phyloP scores from a whole-genome alignment of 2,797 vertebrate genomes.

The Pempheris klunzingeri region DNA sequence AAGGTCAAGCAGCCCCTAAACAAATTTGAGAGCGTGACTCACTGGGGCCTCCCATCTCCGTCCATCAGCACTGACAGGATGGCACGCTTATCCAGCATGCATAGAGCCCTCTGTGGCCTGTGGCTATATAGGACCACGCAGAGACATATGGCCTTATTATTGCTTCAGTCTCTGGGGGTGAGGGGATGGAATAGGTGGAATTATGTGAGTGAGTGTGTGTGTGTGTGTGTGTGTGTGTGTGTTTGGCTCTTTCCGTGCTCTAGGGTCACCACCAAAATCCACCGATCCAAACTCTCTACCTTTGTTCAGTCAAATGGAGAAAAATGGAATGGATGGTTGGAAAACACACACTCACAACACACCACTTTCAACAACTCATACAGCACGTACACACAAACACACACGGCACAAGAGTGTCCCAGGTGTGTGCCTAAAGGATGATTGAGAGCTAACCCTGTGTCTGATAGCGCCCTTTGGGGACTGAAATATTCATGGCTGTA shows the following conservation, averaged over 20 bases:
- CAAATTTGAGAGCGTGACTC: conserved; percentile 67
- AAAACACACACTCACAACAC: conserved; percentile 39
- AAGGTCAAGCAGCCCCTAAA: conserved; percentile 72
- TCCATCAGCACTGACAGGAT: conserved; percentile 73
- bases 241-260: conserved; percentile 34
- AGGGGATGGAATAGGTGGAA: conserved; percentile 54
- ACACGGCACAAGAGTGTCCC: conserved; percentile 45
- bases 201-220: conserved; percentile 26
- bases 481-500: conserved; percentile 72
- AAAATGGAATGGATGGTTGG: conserved; percentile 54
- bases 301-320: conserved; percentile 54
- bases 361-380: too few species aligned
- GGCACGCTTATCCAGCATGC: conserved; percentile 63
- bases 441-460: conserved; percentile 72
- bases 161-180: conserved; percentile 62
- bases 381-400: conserved; percentile 26
- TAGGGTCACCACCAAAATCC: conserved; percentile 57
- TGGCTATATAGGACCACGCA: conserved; percentile 49
- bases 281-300: conserved; percentile 55
- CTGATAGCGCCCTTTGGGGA: conserved; percentile 60
- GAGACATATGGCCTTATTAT: conserved; percentile 76
- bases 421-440: conserved; percentile 69
- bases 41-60: conserved; percentile 60
- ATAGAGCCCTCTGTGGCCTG: conserved; percentile 63
- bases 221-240: conserved; percentile 24